A percentile compares a stretch with the other conserved stretches of the same genome.
phyloP scores from a whole-genome alignment of 1,140 invertebrate genomes.

The Conopomorpha cramerella region DNA sequence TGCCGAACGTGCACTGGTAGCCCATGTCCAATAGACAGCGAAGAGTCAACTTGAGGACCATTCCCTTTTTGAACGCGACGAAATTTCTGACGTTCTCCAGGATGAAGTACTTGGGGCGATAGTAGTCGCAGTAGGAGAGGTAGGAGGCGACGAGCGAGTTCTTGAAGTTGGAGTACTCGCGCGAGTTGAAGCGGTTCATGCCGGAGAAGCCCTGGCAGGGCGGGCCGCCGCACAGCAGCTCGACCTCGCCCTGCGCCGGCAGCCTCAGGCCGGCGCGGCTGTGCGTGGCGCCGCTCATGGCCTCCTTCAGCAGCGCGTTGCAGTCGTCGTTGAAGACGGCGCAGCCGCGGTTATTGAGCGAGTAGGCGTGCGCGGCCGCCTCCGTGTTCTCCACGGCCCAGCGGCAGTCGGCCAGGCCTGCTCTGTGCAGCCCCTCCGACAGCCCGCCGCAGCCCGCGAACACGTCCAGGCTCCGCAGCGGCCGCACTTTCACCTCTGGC shows the following conservation, averaged over 20 bases:
- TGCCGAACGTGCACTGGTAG: slow-evolving; percentile 86
- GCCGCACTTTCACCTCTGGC: slow-evolving; percentile 39
- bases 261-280: slow-evolving; percentile 63
- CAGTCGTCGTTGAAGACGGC: slow-evolving; percentile 84
- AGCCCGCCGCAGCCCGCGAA: slow-evolving; percentile 88
- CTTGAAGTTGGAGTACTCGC: slow-evolving; percentile 88
- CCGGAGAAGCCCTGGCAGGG: slow-evolving; percentile 91
- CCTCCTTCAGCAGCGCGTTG: slow-evolving; percentile 71
- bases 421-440: slow-evolving; percentile 73
- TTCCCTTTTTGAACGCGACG: slow-evolving; percentile 76
- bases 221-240: slow-evolving; percentile 86
- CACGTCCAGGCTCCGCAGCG: slow-evolving; percentile 76
- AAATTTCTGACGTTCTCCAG: slow-evolving; percentile 90
- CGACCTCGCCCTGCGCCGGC: slow-evolving; percentile 81
- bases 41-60: slow-evolving; percentile 83
- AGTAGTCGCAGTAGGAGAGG: slow-evolving; percentile 86
- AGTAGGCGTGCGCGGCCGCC: slow-evolving; percentile 79
- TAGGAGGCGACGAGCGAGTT: slow-evolving; percentile 87
- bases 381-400: slow-evolving; percentile 87
- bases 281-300: slow-evolving; percentile 62
- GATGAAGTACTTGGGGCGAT: slow-evolving; percentile 82
- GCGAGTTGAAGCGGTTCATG: slow-evolving; percentile 87
- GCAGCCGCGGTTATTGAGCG: slow-evolving; percentile 75
- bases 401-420: slow-evolving; percentile 68
- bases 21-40: slow-evolving; percentile 81